phyloP scores from a whole-genome alignment of 2,888 invertebrate genomes.

The Spodoptera exigua region DNA sequence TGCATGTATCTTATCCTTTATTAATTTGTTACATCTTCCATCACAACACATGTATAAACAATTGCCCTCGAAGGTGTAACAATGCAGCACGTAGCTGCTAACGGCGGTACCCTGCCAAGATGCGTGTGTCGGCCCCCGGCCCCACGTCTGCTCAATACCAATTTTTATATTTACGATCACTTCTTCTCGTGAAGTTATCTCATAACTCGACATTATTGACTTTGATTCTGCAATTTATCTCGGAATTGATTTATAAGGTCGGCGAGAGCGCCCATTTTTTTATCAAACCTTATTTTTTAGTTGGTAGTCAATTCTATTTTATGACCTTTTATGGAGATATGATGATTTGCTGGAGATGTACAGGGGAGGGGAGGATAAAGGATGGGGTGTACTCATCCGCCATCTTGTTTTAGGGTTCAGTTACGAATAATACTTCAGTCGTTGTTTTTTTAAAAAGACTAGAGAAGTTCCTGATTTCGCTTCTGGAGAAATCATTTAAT shows the following conservation, averaged over 20 bases:
- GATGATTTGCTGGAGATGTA: constrained; percentile 12
- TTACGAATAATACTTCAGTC: no score
- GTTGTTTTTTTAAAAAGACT: no score
- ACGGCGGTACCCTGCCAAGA: constrained; percentile 28
- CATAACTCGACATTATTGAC: constrained; percentile 58
- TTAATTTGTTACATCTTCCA: constrained; percentile 17
- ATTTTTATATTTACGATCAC: constrained; percentile 52
- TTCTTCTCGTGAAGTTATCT: constrained; percentile 47
- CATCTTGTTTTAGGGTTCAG: constrained; percentile 23
- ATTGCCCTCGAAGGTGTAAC: constrained; percentile 26
- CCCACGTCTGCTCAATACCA: neutral
- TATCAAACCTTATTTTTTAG: constrained; percentile 40
- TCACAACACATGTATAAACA: constrained; percentile 2
- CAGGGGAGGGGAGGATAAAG: constrained; percentile 4
- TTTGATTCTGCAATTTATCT: constrained; percentile 57
- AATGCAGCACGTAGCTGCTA: neutral
- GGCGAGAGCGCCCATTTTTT: constrained; percentile 20
- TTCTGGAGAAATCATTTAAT: no score
- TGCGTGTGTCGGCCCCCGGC: constrained; percentile 22
- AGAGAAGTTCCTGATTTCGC: no score
- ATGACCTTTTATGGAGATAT: constrained; percentile 29
- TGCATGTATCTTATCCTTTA: no score
- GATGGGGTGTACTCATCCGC: constrained; percentile 11
- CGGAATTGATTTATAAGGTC: constrained; percentile 45
- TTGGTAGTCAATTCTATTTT: constrained; percentile 32